Evolutionary conservation across 2,113 vertebrate genomes (phyloP), one percentile per base, ranked within the genome.

Genomic region (Hydropotes inermis): DNA sequence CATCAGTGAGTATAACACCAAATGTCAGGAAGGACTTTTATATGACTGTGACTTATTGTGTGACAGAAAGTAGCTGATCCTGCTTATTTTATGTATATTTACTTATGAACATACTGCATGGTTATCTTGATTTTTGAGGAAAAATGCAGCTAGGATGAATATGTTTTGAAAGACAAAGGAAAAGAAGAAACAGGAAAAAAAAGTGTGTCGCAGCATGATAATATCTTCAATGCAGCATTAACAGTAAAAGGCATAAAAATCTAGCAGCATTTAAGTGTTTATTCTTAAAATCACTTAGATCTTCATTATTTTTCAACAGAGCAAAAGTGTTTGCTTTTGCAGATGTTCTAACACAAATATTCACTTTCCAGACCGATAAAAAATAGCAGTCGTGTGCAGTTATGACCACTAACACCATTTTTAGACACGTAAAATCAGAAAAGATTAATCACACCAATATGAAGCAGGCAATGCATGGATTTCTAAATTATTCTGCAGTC

Each of bases 211-310:
- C 81, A 95, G 54, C 47, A 13, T 10, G 55, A 33, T 91, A 74
- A 0, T 87, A 25, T 90, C 79, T 95, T 96, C 95, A 90, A 58
- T 83, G 95, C 91, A 97, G 96, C 96, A 95, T 88, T 96, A 98
- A 96, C 95, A 92, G 87, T 92, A 88, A 96, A 95, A 94, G 78
- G 95, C 94, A 97, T 82, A 57, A 61, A 97, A 98, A 97, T 85
- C 93, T 57, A 95, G 92, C 60, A 5, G 87, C 93, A 70, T 60
- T 97, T 97, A 87, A 43, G 81, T 61, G 74, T 81, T 28, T 86
- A 88, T 91, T 96, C 95, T 97, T 97, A 89, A 97, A 96, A 95
- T 95, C 98, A 98, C 87, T 97, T 96, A 97, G 89, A 95, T 97
- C 95, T 95, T 96, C 96, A 97, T 97, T 97, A 98, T 96, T 97